A percentile compares a stretch with the other conserved stretches of the same genome.
phyloP scores from a whole-genome alignment of 53 echinoderm and acorn worm genomes.

The Glandiceps talaboti region DNA sequence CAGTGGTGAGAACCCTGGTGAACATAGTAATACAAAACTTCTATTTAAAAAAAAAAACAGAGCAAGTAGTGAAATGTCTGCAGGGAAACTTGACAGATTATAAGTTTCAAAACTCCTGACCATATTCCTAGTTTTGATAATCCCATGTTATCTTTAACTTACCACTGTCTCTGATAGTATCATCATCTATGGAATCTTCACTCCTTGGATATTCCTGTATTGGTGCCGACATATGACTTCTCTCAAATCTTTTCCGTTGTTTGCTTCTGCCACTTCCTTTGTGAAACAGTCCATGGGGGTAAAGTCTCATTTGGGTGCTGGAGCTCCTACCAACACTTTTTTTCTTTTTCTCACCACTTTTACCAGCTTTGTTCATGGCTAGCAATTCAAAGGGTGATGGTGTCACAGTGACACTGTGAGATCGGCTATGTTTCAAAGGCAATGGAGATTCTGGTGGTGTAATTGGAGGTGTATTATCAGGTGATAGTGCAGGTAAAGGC shows the following conservation, averaged over 20 bases:
- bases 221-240: not conserved
- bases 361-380: not conserved
- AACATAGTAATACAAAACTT: no score
- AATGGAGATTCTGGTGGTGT: conserved; percentile 34
- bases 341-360: not conserved
- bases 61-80: no score
- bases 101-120: no score
- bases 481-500: conserved; percentile 69
- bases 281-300: not conserved
- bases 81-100: no score
- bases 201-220: not conserved
- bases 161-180: not conserved
- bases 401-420: not conserved
- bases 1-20: no score
- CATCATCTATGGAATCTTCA: not conserved
- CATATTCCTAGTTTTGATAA: no score
- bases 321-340: not conserved
- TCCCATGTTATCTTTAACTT: no score
- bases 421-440: conserved; percentile 9
- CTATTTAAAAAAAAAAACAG: no score
- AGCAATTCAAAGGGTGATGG: not conserved
- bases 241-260: not conserved
- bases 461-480: conserved; percentile 54
- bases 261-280: not conserved
- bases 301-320: not conserved